Evolutionary conservation across 1,140 invertebrate species (phyloP).

Genomic region (Penaeus vannamei): DNA sequence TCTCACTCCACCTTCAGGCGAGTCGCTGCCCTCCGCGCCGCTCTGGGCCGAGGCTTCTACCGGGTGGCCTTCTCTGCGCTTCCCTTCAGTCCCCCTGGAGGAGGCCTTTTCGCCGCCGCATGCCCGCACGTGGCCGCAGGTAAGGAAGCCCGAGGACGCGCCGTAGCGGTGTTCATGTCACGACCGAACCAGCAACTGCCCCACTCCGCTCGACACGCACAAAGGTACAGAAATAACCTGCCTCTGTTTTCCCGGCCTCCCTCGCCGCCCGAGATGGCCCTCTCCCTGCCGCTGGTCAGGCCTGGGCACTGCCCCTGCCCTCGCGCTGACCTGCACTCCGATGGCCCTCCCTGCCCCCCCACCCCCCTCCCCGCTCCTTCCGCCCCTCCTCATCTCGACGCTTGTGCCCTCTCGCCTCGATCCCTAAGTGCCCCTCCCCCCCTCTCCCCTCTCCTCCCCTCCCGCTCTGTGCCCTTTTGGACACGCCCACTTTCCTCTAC

Average conservation of each 20-base stretch:
- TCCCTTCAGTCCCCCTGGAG: background rate
- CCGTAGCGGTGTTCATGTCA: slow-evolving; percentile 34
- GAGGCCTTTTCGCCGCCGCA: background rate
- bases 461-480: too few species aligned
- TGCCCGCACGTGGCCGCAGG: slow-evolving; percentile 19
- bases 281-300: background rate
- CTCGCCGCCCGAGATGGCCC: background rate
- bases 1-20: too few species aligned
- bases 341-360: background rate
- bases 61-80: background rate
- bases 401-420: too few species aligned
- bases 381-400: too few species aligned
- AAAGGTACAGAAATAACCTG: slow-evolving; percentile 58
- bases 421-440: too few species aligned
- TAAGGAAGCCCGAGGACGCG: background rate
- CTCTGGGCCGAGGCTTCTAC: too few species aligned
- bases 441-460: too few species aligned
- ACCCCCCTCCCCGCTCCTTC: too few species aligned
- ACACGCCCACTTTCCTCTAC: too few species aligned
- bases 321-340: background rate
- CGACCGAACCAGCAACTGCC: slow-evolving; percentile 39
- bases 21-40: too few species aligned
- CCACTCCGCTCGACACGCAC: slow-evolving; percentile 50
- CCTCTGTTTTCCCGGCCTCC: slow-evolving; percentile 48
- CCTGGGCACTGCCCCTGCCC: slow-evolving; percentile 1